These are phyloP conservation scores for Drosophila nebulosa DNA, from an alignment of 1,140 invertebrate species.

Conservation along the genomic window DNA sequence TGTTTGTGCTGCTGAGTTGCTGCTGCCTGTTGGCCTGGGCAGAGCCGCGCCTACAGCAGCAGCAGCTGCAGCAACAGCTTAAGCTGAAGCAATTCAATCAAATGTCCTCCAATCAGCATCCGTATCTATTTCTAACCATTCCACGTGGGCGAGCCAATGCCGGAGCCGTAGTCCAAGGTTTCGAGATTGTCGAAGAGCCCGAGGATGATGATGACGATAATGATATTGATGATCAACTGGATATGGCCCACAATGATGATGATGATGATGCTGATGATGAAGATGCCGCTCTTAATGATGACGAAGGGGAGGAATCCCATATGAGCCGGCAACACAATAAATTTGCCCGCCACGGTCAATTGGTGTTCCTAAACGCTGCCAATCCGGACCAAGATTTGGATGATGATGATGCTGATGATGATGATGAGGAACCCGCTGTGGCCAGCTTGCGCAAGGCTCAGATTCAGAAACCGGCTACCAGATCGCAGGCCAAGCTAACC, in stretches of 20 bases:
- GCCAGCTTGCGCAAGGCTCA: constrained; percentile 1
- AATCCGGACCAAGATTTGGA: constrained; percentile 27
- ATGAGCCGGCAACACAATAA: constrained; percentile 24
- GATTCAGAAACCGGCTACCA: not conserved
- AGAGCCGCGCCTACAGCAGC: constrained; percentile 46
- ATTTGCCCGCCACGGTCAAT: constrained; percentile 38
- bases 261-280: constrained; percentile 2
- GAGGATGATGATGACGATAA: constrained; percentile 19
- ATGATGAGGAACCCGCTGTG: constrained; percentile 4
- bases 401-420: constrained; percentile 21
- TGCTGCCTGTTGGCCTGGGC: constrained; percentile 50
- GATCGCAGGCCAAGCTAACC: constrained; percentile 37
- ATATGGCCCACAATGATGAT: constrained; percentile 1
- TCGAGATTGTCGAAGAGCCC: constrained; percentile 48
- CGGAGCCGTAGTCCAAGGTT: constrained; percentile 59
- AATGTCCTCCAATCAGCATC: constrained; percentile 23
- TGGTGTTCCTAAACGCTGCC: constrained; percentile 9
- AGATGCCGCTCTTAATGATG: constrained; percentile 12
- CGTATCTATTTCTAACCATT: constrained; percentile 61
- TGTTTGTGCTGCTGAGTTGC: constrained; percentile 28
- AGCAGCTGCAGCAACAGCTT: constrained; percentile 16
- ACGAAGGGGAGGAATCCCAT: constrained; percentile 5
- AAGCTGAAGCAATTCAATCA: not conserved
- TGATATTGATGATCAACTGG: not conserved
- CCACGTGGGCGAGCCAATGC: constrained; percentile 62